These are phyloP conservation scores for Hipparchia sbordonii DNA, from an alignment of 2,888 invertebrate genomes.

Conservation along the genomic window DNA sequence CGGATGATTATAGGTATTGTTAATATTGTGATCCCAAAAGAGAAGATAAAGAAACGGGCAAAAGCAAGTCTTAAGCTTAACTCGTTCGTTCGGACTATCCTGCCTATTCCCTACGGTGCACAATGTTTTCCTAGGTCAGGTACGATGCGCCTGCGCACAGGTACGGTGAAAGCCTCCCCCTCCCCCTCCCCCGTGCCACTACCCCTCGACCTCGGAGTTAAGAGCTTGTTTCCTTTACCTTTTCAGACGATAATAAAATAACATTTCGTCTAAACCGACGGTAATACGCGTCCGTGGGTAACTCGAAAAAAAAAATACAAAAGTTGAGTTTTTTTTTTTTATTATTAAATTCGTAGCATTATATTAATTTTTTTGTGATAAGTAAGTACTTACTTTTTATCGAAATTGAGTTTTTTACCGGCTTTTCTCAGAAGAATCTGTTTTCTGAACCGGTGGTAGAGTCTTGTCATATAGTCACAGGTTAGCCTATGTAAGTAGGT, in stretches of 20 bases:
- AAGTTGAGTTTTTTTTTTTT: constrained; percentile 30
- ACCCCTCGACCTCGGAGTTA: constrained; percentile 41
- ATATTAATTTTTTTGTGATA: background rate
- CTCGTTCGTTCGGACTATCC: constrained; percentile 48
- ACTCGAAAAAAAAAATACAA: constrained; percentile 30
- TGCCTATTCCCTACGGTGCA: constrained; percentile 46
- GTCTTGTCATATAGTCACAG: too few relatives aligned
- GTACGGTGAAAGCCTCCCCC: constrained; percentile 54
- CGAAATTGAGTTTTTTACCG: constrained; percentile 8
- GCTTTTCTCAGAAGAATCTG: too few relatives aligned
- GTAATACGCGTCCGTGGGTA: constrained; percentile 45
- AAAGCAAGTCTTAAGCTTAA: too few relatives aligned
- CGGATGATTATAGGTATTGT: too few relatives aligned
- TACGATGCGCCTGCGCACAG: constrained; percentile 71
- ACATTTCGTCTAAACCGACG: constrained; percentile 60
- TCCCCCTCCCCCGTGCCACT: constrained; percentile 44
- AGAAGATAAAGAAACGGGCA: too few relatives aligned
- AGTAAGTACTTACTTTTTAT: constrained; percentile 1
- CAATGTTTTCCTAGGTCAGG: constrained; percentile 82
- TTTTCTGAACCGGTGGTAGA: too few relatives aligned
- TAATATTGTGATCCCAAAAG: too few relatives aligned
- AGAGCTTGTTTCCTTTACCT: constrained; percentile 69
- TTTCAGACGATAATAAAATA: constrained; percentile 73
- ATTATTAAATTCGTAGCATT: constrained; percentile 25
- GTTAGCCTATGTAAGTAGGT: too few relatives aligned